Conservation (phyloP, 2,888 invertebrate species). For the Luperina nickerlii region DNA sequence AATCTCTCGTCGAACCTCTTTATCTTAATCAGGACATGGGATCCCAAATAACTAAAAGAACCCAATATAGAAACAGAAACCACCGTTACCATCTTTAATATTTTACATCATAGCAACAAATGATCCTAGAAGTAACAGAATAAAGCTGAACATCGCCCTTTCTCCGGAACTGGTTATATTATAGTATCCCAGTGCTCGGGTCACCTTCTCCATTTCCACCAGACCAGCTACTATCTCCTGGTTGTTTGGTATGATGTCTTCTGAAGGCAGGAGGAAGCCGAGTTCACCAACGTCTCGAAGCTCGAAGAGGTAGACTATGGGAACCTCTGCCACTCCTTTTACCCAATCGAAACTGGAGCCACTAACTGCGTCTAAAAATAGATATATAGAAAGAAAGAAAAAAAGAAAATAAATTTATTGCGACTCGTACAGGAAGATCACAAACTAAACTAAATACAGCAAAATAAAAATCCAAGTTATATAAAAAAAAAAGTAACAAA, state of each 20-base stretch:
- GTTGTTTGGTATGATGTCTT: slow-evolving; percentile 89
- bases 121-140: slow-evolving; percentile 50
- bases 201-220: slow-evolving; percentile 83
- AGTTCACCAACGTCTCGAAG: slow-evolving; percentile 90
- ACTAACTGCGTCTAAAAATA: slow-evolving; percentile 82
- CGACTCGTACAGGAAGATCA: no score
- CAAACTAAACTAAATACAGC: no score
- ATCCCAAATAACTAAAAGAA: no score
- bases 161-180: slow-evolving; percentile 56
- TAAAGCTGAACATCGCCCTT: slow-evolving; percentile 62
- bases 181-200: slow-evolving; percentile 78
- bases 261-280: slow-evolving; percentile 90
- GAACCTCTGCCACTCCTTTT: slow-evolving; percentile 87
- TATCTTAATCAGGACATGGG: background rate
- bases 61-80: background rate
- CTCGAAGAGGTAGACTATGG: slow-evolving; percentile 91
- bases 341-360: slow-evolving; percentile 91
- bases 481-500: no score
- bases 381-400: no score
- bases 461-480: no score
- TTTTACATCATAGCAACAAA: slow-evolving; percentile 61
- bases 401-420: no score
- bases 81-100: slow-evolving; percentile 5
- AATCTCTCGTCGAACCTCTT: no score
- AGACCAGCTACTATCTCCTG: slow-evolving; percentile 91